Base-by-base conservation (phyloP, 2,113 vertebrate genomes). In the Onychorhynchus coronatus region DNA sequence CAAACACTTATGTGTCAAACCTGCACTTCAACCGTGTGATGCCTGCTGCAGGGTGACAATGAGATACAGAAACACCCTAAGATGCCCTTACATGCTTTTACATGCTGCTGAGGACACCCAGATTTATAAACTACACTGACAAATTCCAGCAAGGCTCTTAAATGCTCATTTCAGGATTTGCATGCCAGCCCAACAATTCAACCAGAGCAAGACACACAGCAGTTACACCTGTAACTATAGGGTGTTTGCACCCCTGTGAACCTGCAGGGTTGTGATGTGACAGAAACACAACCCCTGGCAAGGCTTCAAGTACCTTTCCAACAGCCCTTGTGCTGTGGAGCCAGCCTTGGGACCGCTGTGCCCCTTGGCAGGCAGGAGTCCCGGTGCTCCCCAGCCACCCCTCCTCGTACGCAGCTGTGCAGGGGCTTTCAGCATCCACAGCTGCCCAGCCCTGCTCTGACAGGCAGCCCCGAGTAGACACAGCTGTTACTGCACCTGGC, bases 11-110 rank as follows among this genome's bases (percentile, higher is more conserved):
- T 2, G 7, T 27, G 58, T 31, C 16, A n/a, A 85, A 9, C 13
- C 35, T n/a, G 20, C 0, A 1, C 55, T 85, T 80, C 19, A n/a
- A 11, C 21, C 0, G 2, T 1, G 4, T 15, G 8, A 35, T 1
- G 2, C 44, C 68, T n/a, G 46, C n/a, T 84, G 31, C 44, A 68
- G 14, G 31, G 39, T 10, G 25, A 83, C 2, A 1, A 3, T 24
- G 46, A 76, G 27, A 61, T 76, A 19, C 58, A 65, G 80, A 88
- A 71, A 35, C 5, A 2, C 25, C 76, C 15, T 23, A 53, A 30
- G 63, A 61, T 30, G 65, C n/a, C 53, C 58, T 55, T 46, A n/a
- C 0, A 1, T 53, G 31, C 27, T 61, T 88, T 28, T 59, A 35
- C 22, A 37, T 0, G 0, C 67, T 52, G 52, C 44, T 1, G 11